Evolutionary conservation across 2,113 vertebrate genomes (phyloP).

Genomic region (Clarias gariepinus): DNA sequence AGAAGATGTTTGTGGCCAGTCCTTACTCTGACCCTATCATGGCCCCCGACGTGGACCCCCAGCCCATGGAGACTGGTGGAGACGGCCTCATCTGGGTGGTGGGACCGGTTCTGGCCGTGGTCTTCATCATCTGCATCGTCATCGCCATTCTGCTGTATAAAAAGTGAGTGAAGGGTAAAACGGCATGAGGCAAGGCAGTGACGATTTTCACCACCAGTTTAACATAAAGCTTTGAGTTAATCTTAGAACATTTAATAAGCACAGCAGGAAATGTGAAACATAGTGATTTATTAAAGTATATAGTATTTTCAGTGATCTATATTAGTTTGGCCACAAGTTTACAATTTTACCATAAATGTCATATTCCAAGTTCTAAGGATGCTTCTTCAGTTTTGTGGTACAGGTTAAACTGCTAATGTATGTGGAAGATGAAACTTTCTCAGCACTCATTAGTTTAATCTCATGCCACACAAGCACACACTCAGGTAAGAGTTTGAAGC

Average conservation of each 20-base stretch:
- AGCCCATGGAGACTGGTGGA: slow-evolving; percentile 83
- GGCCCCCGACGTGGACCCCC: slow-evolving; percentile 80
- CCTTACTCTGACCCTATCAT: slow-evolving; percentile 89
- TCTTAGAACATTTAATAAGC: not conserved
- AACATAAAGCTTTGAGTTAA: not conserved
- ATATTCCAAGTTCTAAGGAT: not conserved
- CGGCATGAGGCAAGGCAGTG: not conserved
- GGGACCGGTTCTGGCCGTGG: slow-evolving; percentile 92
- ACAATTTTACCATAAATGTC: not conserved
- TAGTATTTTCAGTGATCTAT: not conserved
- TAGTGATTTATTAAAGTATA: not conserved
- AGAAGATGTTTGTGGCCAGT: slow-evolving; percentile 91
- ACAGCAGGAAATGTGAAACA: not conserved
- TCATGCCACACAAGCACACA: not conserved
- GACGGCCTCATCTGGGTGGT: slow-evolving; percentile 99
- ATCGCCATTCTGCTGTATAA: slow-evolving; percentile 98
- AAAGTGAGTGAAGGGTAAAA: slow-evolving; percentile 81
- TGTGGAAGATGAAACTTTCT: not conserved
- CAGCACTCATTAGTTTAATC: not conserved
- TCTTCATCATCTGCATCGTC: slow-evolving; percentile 99
- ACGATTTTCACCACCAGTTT: not conserved
- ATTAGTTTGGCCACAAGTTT: not conserved
- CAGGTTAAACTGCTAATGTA: not conserved
- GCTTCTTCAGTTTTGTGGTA: not conserved
- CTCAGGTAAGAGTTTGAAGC: not conserved